A percentile compares a stretch with the other conserved stretches of the same genome.
phyloP scores from a whole-genome alignment of 1,140 invertebrate genomes.

The Pseudomyrmex gracilis region DNA sequence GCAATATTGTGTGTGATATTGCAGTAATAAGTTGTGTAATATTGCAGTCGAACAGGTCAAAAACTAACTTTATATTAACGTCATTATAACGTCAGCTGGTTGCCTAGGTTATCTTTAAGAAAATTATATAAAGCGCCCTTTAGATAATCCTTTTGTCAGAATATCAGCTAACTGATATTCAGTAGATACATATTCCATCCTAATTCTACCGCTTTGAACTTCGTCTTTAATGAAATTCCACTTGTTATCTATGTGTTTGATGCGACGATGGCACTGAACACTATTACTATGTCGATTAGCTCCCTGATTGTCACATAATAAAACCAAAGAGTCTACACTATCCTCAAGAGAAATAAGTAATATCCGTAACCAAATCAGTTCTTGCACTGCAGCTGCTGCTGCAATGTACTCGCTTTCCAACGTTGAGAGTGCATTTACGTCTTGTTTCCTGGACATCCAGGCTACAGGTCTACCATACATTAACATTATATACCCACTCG shows the following conservation, averaged over 20 bases:
- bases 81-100: too few species aligned
- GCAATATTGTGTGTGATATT: too few species aligned
- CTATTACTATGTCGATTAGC: neutral
- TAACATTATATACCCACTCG: neutral
- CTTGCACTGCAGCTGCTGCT: neutral
- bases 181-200: too few species aligned
- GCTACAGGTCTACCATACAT: neutral
- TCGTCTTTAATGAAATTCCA: conserved; percentile 21
- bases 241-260: conserved; percentile 29
- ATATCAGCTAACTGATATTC: too few species aligned
- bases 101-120: too few species aligned
- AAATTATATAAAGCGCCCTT: too few species aligned
- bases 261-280: neutral
- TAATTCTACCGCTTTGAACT: neutral
- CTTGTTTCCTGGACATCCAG: neutral
- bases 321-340: neutral
- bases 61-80: too few species aligned
- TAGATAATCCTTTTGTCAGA: too few species aligned
- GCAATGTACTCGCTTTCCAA: too few species aligned
- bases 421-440: neutral
- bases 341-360: neutral
- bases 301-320: neutral
- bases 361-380: neutral
- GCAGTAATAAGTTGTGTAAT: too few species aligned
- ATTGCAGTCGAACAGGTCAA: too few species aligned